Conservation (phyloP, 2,797 vertebrate genomes). For the Gymnothorax reevesii region DNA sequence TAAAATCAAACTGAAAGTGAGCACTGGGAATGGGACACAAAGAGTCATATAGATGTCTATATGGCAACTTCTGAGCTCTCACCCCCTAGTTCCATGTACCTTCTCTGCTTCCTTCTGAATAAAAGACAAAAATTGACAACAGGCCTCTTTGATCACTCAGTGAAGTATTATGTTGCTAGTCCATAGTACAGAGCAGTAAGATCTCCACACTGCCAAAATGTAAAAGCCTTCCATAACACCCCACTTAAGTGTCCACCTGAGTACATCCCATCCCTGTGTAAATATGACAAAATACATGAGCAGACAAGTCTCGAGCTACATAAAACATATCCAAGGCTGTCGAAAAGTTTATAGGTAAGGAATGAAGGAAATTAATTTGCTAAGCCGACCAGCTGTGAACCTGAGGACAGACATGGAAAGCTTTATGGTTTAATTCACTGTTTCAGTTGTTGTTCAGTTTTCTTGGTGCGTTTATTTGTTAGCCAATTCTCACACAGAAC, state of each 20-base stretch:
- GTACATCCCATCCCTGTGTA: not conserved
- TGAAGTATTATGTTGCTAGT: not conserved
- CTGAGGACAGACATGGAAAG: not conserved
- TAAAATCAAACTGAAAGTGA: not conserved
- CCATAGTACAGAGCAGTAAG: not conserved
- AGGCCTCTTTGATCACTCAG: not conserved
- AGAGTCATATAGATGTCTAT: not conserved
- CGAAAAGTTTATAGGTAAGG: not conserved
- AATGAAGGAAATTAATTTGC: not conserved
- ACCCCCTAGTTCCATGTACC: not conserved
- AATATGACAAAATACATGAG: not conserved
- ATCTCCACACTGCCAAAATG: not conserved
- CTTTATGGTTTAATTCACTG: not conserved
- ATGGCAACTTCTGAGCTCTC: not conserved
- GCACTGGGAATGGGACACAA: too few relatives aligned
- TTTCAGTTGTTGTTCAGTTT: not conserved
- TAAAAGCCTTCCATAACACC: not conserved
- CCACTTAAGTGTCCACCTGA: not conserved
- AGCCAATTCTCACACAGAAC: not conserved
- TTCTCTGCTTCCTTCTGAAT: not conserved
- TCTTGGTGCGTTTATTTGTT: not conserved
- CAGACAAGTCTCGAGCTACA: not conserved
- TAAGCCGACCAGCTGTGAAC: not conserved
- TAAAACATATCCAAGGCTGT: not conserved
- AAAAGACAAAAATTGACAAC: not conserved